Base-by-base conservation (phyloP, 2,888 invertebrate genomes). In the Chloromyia formosa region DNA sequence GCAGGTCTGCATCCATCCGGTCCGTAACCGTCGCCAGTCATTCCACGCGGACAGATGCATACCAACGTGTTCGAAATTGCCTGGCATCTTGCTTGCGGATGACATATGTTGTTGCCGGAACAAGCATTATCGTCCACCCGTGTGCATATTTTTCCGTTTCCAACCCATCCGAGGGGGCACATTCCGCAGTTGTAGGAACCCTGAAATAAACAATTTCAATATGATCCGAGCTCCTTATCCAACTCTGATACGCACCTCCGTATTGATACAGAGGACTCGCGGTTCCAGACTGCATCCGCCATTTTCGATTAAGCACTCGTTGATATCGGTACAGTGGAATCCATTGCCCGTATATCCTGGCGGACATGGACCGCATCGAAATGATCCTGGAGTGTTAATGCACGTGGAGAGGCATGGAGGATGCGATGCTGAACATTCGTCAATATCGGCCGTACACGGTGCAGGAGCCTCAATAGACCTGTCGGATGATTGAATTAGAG, bases 271-370 rank as follows among this genome's bases (percentile, higher is more conserved):
- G 35, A 90, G 87, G 0, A 97, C 97, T 80, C 87, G 84, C 0
- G 97, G 96, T 77, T 87, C 86, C 1, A 86, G 83, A 78, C 95
- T 97, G 83, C 98, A 98, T 1, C 97, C 98, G 0, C 97, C 97
- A 81, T 95, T 94, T 79, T 92, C 90, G 1, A 86, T 84, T 20
- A 87, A 84, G 82, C 98, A 98, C 86, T 98, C 98, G 81, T 98
- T 91, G 49, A 97, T 89, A 82, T 98, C 98, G 1, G 86, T 86
- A 81, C 98, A 98, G 49, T 89, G 89, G 81, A 90, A 91, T 0
- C 97, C 97, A 84, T 95, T 94, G 22, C 97, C 97, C 76, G 91
- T 90, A 80, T 92, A 97, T 10, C 97, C 95, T 79, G 86, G 80
- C 0, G 98, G 98, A 84, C 98, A 98, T 22, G 89, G 87, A 1